A percentile compares a stretch with the other conserved stretches of the same genome.
These are phyloP conservation scores for Propithecus coquereli DNA, from an alignment of 2,113 vertebrate genomes.

Conservation along the genomic window DNA sequence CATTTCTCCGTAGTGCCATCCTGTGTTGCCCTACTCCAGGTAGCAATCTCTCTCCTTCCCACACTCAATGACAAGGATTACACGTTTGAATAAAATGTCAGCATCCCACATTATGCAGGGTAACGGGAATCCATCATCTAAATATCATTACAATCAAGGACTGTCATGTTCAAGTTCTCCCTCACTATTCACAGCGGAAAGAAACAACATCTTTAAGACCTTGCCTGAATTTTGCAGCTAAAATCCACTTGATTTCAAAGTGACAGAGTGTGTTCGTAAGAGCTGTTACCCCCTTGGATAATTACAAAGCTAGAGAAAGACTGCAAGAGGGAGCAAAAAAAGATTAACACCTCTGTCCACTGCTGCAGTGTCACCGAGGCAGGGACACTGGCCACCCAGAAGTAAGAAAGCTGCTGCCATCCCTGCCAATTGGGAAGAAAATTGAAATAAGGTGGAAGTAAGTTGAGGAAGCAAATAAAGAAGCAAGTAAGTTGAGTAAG, in stretches of 20 bases:
- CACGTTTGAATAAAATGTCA: conserved; percentile 60
- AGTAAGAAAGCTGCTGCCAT: not conserved
- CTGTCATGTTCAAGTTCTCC: conserved; percentile 57
- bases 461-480: not conserved
- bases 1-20: conserved; percentile 10
- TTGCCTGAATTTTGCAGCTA: conserved; percentile 75
- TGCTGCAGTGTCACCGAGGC: conserved; percentile 56
- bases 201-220: conserved; percentile 71
- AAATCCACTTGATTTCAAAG: conserved; percentile 79
- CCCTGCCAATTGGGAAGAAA: conserved; percentile 68
- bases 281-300: conserved; percentile 66
- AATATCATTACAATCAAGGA: conserved; percentile 54
- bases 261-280: conserved; percentile 77
- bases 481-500: not conserved
- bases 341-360: conserved; percentile 70
- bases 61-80: conserved; percentile 42
- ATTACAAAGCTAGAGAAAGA: conserved; percentile 77
- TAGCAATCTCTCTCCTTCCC: conserved; percentile 23
- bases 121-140: conserved; percentile 75
- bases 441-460: conserved; percentile 55
- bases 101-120: conserved; percentile 21
- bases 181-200: conserved; percentile 64
- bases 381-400: not conserved
- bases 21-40: not conserved
- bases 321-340: conserved; percentile 24